Base-by-base conservation (phyloP, 2,888 invertebrate genomes). In the Trimorus sp. region DNA sequence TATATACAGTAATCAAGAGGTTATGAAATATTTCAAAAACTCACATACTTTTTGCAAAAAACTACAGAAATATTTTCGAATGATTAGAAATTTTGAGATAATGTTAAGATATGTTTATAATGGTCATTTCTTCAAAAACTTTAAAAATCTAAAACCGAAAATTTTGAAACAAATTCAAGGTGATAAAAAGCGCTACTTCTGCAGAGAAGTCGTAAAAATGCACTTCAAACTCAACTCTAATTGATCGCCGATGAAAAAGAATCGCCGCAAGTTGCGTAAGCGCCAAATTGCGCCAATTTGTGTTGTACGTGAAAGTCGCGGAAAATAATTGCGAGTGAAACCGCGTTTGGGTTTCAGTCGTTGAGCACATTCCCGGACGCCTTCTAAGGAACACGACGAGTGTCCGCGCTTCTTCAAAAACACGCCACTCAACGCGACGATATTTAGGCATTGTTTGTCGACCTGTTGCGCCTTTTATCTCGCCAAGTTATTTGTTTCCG, bases 381-480 rank as follows among this genome's bases (percentile, higher is more conserved):
- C 58, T 58, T 56, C 59, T 11, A 51, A 58, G 58, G 56, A 62
- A 63, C 48, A 56, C 37, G 37, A 53, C 58, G 58, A 58, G 58
- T 45, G 12, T 45, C 45, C 63, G 62, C 65, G 70, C 70, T 63
- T 65, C 14, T 38, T 56, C 49, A 40, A 65, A 69, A 70, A 63
- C 53, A 49, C 45, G n/a, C 51, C 63, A 58, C 69, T 65, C 69
- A 63, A 70, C 45, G 68, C 49, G 56, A 70, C 56, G 60, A 69
- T 53, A 63, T 73, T 40, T 68, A 69, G 14, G 74, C 69, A 74
- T 70, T 75, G 59, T 75, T 53, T 68, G 58, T 69, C 74, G 74
- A 79, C 79, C 79, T 79, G 79, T 79, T 79, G 79, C 79, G 74
- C 26, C 79, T 69, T 79, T 79, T 75, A 75, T 75, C 79, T 69